Evolutionary conservation across 2,888 invertebrate species (phyloP), one percentile per base, ranked within the genome.

Genomic region (Acheta domesticus): DNA sequence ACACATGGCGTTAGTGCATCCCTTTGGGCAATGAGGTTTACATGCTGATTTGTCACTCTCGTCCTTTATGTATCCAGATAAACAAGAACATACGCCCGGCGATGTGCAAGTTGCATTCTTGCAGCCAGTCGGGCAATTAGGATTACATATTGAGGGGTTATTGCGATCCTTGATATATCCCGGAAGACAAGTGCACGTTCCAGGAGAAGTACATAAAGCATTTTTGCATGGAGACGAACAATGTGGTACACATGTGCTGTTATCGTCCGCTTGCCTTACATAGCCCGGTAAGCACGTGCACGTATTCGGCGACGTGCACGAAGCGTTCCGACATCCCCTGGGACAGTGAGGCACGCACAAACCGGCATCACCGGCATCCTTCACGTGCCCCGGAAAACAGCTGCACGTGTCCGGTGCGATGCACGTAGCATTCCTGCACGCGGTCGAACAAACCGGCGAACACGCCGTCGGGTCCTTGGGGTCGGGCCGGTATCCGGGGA

Each of bases 401-500:
- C 21, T 50, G 2, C 77, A 81, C 21, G 50, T 19, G 21, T 77
- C 50, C 5, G 76, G 76, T 36, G 36, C 48, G 1, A 49, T 76
- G 11, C 76, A 76, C 3, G 12, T 48, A 36, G 48, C 76, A 76
- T 76, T 76, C 16, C 12, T 14, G 48, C 76, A 76, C 3, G 16
- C 11, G 20, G 48, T 48, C 14, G 76, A 19, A 76, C 76, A 76
- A 19, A 79, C 80, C 12, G 84, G 84, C 36, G 84, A 84, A 11
- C 84, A 82, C 0, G 78, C 49, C 5, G 81, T 50, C 20, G 85
- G 85, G 20, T 81, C 79, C 0, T 84, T 84, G 1, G 83, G 83
- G 79, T 85, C 85, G 5, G 82, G 77, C 1, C 81, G 77, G 36
- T 79, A 83, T 20, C 83, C 84, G 11, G 62, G 49, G 11, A 80